Percentiles rank a stretch among this genome's conserved stretches.
phyloP scores from a whole-genome alignment of 2,113 vertebrate species.

The Phocoena sinus region DNA sequence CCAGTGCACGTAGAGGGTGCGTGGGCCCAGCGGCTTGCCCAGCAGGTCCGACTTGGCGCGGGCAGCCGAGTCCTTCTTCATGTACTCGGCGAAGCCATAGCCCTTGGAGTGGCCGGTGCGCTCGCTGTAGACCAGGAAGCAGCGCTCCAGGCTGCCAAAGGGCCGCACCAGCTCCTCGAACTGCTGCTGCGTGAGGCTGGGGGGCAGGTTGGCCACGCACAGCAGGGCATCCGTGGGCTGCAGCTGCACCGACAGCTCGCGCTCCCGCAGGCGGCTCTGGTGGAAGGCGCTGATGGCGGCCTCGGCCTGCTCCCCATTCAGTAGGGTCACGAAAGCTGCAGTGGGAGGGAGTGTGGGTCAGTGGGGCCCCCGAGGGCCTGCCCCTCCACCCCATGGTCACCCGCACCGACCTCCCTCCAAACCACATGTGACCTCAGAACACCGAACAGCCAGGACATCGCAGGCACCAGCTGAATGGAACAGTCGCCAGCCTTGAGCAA shows the following conservation, averaged over 20 bases:
- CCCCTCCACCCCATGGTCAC: accelerated
- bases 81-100: constrained; percentile 96
- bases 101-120: constrained; percentile 90
- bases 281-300: constrained; percentile 89
- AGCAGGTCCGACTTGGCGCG: constrained; percentile 92
- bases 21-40: constrained; percentile 90
- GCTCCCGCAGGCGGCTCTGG: constrained; percentile 85
- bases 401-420: neutral
- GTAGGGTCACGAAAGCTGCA: constrained; percentile 86
- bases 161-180: constrained; percentile 94
- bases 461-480: neutral
- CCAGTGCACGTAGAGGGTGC: constrained; percentile 95
- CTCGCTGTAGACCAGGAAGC: constrained; percentile 91
- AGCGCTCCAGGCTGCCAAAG: constrained; percentile 94
- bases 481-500: neutral
- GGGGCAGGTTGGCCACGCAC: constrained; percentile 93
- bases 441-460: neutral
- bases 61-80: constrained; percentile 96
- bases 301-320: constrained; percentile 93
- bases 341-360: neutral
- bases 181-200: constrained; percentile 88
- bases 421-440: neutral
- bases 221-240: constrained; percentile 93
- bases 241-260: constrained; percentile 91
- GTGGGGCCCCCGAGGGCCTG: accelerated